Conservation (phyloP, 2,888 invertebrate genomes). For the Altica lythri region DNA sequence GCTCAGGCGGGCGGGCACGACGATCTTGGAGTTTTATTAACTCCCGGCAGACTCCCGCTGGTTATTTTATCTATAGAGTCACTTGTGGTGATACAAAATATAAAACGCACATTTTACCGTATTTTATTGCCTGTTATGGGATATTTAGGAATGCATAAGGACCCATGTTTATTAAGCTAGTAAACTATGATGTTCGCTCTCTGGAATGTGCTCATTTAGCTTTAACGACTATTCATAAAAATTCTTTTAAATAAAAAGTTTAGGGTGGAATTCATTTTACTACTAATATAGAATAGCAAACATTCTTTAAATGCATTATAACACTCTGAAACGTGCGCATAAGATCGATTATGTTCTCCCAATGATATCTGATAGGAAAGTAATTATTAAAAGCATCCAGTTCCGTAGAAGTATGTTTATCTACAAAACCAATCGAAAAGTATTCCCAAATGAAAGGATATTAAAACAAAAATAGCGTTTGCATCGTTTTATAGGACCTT, state of each 20-base stretch:
- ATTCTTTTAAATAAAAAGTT: too few relatives aligned
- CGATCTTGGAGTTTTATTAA: constrained; percentile 27
- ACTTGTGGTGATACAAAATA: constrained; percentile 24
- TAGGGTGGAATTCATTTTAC: too few relatives aligned
- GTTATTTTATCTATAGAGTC: constrained; percentile 29
- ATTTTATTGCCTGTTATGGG: constrained; percentile 10
- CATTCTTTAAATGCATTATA: too few relatives aligned
- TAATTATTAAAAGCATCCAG: too few relatives aligned
- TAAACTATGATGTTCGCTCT: too few relatives aligned
- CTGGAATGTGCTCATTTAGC: too few relatives aligned
- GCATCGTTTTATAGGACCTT: constrained; percentile 39
- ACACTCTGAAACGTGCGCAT: too few relatives aligned
- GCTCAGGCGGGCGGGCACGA: constrained; percentile 26
- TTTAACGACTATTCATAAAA: too few relatives aligned
- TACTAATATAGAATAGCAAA: too few relatives aligned
- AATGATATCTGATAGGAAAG: too few relatives aligned
- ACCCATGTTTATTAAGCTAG: constrained; percentile 4
- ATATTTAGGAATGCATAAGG: constrained; percentile 10
- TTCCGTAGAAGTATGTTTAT: constrained; percentile 6
- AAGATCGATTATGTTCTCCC: too few relatives aligned
- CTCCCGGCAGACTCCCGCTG: constrained; percentile 22
- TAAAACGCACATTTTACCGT: constrained; percentile 14
- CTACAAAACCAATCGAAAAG: constrained; percentile 7
- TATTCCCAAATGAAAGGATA: constrained; percentile 34
- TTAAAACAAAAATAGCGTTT: constrained; percentile 41